phyloP scores from a whole-genome alignment of 2,113 vertebrate species.

The Colinus virginianus region DNA sequence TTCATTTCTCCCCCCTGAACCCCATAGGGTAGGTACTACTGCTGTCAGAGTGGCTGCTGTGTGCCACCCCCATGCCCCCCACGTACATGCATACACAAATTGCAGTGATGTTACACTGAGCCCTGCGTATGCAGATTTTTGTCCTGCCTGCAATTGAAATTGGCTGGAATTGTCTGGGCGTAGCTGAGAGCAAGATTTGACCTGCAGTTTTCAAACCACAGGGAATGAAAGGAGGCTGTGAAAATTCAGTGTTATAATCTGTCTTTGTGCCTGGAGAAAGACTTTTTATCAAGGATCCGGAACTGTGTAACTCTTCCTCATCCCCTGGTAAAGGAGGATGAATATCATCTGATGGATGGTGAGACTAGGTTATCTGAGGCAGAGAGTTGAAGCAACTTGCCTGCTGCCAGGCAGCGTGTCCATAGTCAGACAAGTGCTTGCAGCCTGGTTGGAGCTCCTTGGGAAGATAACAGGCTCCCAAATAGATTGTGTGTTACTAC shows the following conservation, averaged over 20 bases:
- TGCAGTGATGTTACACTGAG: neutral
- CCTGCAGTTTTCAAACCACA: neutral
- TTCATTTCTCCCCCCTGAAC: constrained; percentile 8
- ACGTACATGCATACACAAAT: neutral
- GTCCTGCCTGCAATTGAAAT: neutral
- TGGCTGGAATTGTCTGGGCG: neutral
- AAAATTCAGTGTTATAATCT: neutral
- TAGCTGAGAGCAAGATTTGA: neutral
- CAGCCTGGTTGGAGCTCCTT: neutral
- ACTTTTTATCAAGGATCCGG: neutral
- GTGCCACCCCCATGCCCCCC: neutral
- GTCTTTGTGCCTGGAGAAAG: neutral
- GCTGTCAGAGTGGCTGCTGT: neutral
- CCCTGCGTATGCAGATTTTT: constrained; percentile 11
- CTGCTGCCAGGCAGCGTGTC: neutral
- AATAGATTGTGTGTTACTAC: neutral
- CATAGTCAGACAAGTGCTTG: neutral
- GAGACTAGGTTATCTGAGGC: neutral
- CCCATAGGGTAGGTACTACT: neutral
- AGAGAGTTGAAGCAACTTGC: neutral
- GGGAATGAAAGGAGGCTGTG: neutral
- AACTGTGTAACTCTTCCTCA: neutral
- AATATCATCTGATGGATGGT: neutral
- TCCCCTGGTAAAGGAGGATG: neutral
- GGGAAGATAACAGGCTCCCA: neutral